A percentile compares a stretch with the other conserved stretches of the same genome.
phyloP scores from a whole-genome alignment of 2,888 invertebrate species.

The Osmoderma eremita region DNA sequence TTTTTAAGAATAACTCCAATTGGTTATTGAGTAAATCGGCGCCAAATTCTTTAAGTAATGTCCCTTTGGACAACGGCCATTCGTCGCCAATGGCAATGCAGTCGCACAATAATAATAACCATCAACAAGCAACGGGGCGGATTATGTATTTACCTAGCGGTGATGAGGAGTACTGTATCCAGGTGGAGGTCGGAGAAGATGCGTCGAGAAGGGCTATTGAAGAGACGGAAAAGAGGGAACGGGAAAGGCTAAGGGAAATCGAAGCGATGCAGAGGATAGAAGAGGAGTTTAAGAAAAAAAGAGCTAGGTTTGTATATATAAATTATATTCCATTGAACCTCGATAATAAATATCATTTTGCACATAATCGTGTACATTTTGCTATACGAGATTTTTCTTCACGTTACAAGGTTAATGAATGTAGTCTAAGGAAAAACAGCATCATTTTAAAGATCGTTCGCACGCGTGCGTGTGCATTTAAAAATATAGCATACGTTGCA shows the following conservation, averaged over 20 bases:
- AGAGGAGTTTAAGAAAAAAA: slow-evolving; percentile 86
- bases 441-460: too few species aligned
- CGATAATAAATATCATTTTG: too few species aligned
- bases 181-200: slow-evolving; percentile 4
- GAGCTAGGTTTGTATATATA: slow-evolving; percentile 69
- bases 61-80: slow-evolving; percentile 56
- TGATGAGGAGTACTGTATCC: slow-evolving; percentile 62
- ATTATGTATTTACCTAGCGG: slow-evolving; percentile 80
- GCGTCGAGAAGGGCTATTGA: slow-evolving; percentile 62
- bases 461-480: too few species aligned
- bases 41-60: slow-evolving; percentile 79
- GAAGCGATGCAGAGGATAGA: slow-evolving; percentile 87
- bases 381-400: too few species aligned
- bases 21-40: slow-evolving; percentile 86
- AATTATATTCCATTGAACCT: too few species aligned
- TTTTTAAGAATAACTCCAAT: slow-evolving; percentile 65
- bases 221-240: slow-evolving; percentile 81
- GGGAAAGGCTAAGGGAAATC: slow-evolving; percentile 77
- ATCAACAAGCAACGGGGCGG: slow-evolving; percentile 67
- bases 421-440: too few species aligned
- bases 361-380: too few species aligned
- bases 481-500: too few species aligned
- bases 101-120: slow-evolving; percentile 35
- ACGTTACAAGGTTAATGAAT: too few species aligned
- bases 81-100: slow-evolving; percentile 52